phyloP scores from a whole-genome alignment of 2,113 vertebrate species.

The Tympanuchus pallidicinctus region DNA sequence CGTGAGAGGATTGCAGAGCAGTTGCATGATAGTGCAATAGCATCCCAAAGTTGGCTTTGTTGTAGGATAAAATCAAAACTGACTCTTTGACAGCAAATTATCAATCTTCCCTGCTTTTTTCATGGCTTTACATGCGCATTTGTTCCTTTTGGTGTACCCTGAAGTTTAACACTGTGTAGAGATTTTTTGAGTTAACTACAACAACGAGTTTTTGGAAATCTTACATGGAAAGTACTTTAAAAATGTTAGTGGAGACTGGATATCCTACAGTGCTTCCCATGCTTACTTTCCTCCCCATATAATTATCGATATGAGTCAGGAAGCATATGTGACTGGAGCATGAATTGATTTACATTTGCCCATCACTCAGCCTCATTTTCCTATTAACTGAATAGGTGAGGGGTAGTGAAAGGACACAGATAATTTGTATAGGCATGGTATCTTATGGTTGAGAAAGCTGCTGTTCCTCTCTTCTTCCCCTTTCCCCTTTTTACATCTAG shows the following conservation, averaged over 20 bases:
- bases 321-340: not conserved
- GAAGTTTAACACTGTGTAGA: not conserved
- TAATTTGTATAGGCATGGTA: not conserved
- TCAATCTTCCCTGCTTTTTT: not conserved
- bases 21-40: not conserved
- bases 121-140: not conserved
- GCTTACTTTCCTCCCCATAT: not conserved
- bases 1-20: not conserved
- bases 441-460: not conserved
- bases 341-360: not conserved
- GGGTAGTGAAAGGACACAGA: not conserved
- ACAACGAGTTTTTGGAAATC: not conserved
- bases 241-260: not conserved
- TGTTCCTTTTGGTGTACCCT: not conserved
- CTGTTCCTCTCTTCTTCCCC: not conserved
- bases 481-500: not conserved
- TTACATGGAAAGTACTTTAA: not conserved
- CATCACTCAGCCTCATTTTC: not conserved
- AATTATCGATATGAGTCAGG: not conserved
- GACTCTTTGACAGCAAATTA: not conserved
- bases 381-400: not conserved
- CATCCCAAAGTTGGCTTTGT: accelerated
- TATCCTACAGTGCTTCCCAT: not conserved
- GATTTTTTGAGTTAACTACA: not conserved
- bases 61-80: not conserved